Evolutionary conservation across 2,888 invertebrate genomes (phyloP).

Genomic region (Lumbricus terrestris): DNA sequence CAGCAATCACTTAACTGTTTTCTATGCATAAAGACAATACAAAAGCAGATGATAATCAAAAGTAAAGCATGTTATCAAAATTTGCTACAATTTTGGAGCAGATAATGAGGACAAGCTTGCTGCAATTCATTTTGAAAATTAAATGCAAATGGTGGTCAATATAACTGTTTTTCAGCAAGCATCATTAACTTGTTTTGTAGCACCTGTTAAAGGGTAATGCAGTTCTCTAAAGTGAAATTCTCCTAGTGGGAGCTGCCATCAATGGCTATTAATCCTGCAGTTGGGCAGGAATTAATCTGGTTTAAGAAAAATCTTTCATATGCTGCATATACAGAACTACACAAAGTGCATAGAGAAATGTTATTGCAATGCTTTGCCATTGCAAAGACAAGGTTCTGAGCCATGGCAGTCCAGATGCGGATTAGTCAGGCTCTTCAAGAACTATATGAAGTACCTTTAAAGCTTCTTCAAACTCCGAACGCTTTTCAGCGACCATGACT

Average conservation of each 20-base stretch:
- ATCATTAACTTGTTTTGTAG: neutral
- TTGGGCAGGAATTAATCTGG: no score
- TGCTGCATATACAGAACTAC: neutral
- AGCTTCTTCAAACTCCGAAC: conserved; percentile 79
- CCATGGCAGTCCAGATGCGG: no score
- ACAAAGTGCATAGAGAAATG: neutral
- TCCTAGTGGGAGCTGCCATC: no score
- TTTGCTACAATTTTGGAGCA: neutral
- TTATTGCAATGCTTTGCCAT: neutral
- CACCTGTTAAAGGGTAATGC: neutral
- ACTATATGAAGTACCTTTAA: conserved; percentile 64
- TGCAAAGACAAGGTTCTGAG: no score
- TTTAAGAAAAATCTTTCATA: no score
- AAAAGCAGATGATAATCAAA: neutral
- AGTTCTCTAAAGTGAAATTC: neutral
- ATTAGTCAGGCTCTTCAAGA: no score
- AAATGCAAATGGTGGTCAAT: neutral
- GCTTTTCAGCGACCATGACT: conserved; percentile 76
- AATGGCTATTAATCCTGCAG: neutral
- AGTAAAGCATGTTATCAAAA: neutral
- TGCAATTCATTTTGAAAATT: neutral
- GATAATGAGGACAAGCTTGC: neutral
- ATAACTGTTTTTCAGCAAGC: neutral
- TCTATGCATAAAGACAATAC: neutral
- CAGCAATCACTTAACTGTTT: neutral